A percentile compares a stretch with the other conserved stretches of the same genome.
phyloP scores from a whole-genome alignment of 2,888 invertebrate genomes.

The Oligia fasciuncula region DNA sequence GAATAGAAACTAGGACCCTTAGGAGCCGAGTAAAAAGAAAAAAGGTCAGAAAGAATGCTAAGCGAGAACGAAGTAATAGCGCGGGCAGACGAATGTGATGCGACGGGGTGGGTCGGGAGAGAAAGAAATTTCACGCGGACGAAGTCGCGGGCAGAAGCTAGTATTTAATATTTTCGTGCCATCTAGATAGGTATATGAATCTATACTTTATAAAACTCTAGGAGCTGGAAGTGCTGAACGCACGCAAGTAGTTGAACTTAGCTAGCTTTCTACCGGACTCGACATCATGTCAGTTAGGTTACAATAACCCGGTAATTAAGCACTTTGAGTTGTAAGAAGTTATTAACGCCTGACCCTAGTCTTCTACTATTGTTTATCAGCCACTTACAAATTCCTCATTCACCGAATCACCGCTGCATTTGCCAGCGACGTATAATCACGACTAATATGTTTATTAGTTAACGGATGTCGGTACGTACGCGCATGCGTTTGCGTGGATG shows the following conservation, averaged over 20 bases:
- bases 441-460: slow-evolving; percentile 59
- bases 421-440: slow-evolving; percentile 31
- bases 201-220: too few species aligned
- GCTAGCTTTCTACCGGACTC: slow-evolving; percentile 28
- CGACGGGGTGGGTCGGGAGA: too few species aligned
- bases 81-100: too few species aligned
- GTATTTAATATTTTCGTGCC: too few species aligned
- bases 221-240: neutral
- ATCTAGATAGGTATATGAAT: too few species aligned
- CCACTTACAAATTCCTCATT: slow-evolving; percentile 3
- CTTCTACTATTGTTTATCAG: slow-evolving; percentile 6
- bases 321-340: neutral
- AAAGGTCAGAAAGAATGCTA: too few species aligned
- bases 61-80: too few species aligned
- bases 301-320: slow-evolving; percentile 11
- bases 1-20: too few species aligned
- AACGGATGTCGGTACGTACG: slow-evolving; percentile 60
- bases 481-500: slow-evolving; percentile 65
- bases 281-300: neutral
- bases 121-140: too few species aligned
- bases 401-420: slow-evolving; percentile 6
- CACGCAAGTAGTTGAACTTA: slow-evolving; percentile 5
- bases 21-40: too few species aligned
- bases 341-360: neutral
- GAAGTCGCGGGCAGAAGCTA: too few species aligned